A percentile compares a stretch with the other conserved stretches of the same genome.
Evolutionary conservation across 2,797 vertebrate species (phyloP).

Genomic region (Acridotheres tristis): DNA sequence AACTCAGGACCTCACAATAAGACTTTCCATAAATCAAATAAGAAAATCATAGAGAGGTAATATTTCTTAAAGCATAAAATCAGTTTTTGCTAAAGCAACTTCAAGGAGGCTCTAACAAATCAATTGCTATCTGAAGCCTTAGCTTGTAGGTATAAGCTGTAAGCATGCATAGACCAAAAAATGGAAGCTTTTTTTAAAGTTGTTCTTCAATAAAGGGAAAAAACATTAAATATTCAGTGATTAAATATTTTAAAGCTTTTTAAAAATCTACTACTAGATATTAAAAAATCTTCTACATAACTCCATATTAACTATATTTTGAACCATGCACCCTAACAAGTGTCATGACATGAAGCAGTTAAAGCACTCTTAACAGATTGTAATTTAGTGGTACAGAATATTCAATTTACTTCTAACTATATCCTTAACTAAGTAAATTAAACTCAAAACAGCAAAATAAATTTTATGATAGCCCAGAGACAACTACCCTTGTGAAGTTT

Average conservation of each 20-base stretch:
- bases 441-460: neutral
- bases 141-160: neutral
- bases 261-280: no score
- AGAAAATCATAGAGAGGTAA: neutral
- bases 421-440: conserved; percentile 33
- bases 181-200: neutral
- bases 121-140: neutral
- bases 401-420: neutral
- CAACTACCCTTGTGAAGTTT: neutral
- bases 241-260: neutral
- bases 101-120: neutral
- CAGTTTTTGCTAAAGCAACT: neutral
- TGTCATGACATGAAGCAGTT: neutral
- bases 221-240: neutral
- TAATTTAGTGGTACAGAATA: neutral
- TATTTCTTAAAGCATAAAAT: neutral
- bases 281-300: neutral
- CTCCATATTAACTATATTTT: neutral
- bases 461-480: neutral
- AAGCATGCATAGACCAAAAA: neutral
- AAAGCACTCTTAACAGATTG: neutral
- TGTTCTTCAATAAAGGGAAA: neutral
- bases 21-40: neutral
- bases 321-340: neutral
- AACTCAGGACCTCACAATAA: neutral